Conservation (phyloP, 92 coral and sea anemone species). For the Plumapathes pennacea region DNA sequence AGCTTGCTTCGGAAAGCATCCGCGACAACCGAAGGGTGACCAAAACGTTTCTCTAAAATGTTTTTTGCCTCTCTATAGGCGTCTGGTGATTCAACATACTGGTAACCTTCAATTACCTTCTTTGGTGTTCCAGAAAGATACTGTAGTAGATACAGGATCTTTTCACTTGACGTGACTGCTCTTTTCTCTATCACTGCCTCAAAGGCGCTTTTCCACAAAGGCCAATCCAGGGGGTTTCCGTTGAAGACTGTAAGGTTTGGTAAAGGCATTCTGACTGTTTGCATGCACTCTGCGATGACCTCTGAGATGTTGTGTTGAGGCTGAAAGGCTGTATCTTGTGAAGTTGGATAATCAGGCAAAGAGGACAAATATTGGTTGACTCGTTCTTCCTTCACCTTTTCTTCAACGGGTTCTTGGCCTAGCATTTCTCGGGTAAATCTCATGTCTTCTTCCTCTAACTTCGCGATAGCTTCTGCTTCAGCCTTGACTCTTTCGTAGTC, state of each 20-base stretch:
- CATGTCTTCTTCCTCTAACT: slow-evolving; percentile 4
- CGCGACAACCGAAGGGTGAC: slow-evolving; percentile 52
- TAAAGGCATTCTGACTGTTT: slow-evolving; percentile 22
- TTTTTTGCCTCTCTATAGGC: slow-evolving; percentile 36
- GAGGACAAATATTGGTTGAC: neutral
- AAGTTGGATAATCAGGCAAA: neutral
- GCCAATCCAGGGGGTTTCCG: slow-evolving; percentile 33
- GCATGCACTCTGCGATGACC: slow-evolving; percentile 18
- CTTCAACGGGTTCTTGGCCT: neutral
- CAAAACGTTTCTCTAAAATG: slow-evolving; percentile 45
- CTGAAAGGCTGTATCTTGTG: too few relatives aligned
- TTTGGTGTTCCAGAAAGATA: slow-evolving; percentile 31
- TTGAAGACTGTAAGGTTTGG: slow-evolving; percentile 28
- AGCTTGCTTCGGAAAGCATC: slow-evolving; percentile 47
- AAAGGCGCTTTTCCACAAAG: slow-evolving; percentile 28
- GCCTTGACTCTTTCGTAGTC: slow-evolving; percentile 21
- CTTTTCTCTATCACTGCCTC: slow-evolving; percentile 39
- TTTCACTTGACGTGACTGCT: slow-evolving; percentile 8
- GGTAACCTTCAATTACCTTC: slow-evolving; percentile 41
- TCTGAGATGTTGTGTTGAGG: neutral
- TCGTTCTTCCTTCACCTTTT: neutral
- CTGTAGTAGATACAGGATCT: slow-evolving; percentile 23
- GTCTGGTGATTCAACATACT: slow-evolving; percentile 25
- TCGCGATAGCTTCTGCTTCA: slow-evolving; percentile 17
- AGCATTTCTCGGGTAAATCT: neutral